A percentile compares a stretch with the other conserved stretches of the same genome.
phyloP scores from a whole-genome alignment of 2,888 invertebrate genomes.

The Hemaris fuciformis region DNA sequence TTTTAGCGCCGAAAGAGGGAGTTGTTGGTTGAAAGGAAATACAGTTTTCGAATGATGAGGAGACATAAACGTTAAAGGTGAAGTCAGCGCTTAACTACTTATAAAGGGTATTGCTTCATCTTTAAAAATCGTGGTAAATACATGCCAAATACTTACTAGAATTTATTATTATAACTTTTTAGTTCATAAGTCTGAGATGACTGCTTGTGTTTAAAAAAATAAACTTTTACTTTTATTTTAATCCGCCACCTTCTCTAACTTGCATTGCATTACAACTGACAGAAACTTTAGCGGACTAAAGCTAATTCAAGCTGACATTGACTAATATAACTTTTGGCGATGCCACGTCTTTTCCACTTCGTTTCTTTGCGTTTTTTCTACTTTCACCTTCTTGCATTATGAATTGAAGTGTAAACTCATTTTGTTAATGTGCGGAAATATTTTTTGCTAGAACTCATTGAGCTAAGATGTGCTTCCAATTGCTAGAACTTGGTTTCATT shows the following conservation, averaged over 20 bases:
- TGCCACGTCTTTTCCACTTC: slow-evolving; percentile 25
- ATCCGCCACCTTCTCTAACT: background rate
- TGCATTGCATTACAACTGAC: slow-evolving; percentile 10
- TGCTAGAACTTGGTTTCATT: no score
- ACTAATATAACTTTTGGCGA: slow-evolving; percentile 42
- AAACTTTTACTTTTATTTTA: background rate
- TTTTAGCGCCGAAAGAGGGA: no score
- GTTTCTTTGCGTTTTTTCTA: slow-evolving; percentile 15
- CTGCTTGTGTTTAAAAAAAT: no score
- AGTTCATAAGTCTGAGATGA: no score
- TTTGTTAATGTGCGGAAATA: background rate
- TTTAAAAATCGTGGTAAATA: no score
- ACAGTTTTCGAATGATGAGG: no score
- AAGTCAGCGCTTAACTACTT: no score
- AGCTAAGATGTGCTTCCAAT: background rate
- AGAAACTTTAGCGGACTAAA: slow-evolving; percentile 35
- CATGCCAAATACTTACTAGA: no score
- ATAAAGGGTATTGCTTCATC: no score
- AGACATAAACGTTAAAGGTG: no score
- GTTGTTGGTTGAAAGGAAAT: no score
- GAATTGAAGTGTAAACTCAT: slow-evolving; percentile 16
- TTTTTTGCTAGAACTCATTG: background rate
- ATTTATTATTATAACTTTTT: no score
- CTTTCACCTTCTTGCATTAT: slow-evolving; percentile 15
- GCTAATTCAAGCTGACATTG: slow-evolving; percentile 44